A percentile compares a stretch with the other conserved stretches of the same genome.
Conservation (phyloP, 2,113 vertebrate species). For the Cynopterus brachyotis region DNA sequence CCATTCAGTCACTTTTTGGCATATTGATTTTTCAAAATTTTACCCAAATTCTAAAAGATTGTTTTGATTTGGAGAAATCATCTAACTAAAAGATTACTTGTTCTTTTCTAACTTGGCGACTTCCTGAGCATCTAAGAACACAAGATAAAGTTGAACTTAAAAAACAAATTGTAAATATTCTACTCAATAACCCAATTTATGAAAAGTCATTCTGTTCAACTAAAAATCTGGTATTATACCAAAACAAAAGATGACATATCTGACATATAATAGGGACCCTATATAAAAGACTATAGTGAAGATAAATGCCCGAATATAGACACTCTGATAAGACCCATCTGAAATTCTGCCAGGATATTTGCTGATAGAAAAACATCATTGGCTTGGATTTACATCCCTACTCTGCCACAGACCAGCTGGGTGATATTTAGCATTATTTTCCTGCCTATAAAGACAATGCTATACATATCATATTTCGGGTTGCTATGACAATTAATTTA, state of each 20-base stretch:
- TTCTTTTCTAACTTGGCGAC: background rate
- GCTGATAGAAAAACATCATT: background rate
- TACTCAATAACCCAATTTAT: background rate
- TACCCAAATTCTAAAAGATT: background rate
- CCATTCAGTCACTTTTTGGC: background rate
- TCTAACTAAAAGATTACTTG: background rate
- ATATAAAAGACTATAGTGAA: background rate
- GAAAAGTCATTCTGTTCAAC: background rate
- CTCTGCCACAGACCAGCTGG: background rate
- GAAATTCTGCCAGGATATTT: background rate
- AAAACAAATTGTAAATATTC: background rate
- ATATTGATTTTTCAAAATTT: background rate
- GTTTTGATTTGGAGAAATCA: background rate
- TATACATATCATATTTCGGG: background rate
- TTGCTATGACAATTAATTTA: background rate
- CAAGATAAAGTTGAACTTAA: background rate
- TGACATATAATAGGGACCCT: background rate
- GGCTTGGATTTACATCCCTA: background rate
- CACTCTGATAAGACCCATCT: background rate
- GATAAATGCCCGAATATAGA: background rate
- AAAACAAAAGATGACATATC: background rate
- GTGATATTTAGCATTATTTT: background rate
- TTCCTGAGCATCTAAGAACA: background rate
- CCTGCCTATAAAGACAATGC: too few species aligned
- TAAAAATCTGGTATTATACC: background rate